Evolutionary conservation across 2,888 invertebrate genomes (phyloP).

Genomic region (Sphecodes monilicornis): DNA sequence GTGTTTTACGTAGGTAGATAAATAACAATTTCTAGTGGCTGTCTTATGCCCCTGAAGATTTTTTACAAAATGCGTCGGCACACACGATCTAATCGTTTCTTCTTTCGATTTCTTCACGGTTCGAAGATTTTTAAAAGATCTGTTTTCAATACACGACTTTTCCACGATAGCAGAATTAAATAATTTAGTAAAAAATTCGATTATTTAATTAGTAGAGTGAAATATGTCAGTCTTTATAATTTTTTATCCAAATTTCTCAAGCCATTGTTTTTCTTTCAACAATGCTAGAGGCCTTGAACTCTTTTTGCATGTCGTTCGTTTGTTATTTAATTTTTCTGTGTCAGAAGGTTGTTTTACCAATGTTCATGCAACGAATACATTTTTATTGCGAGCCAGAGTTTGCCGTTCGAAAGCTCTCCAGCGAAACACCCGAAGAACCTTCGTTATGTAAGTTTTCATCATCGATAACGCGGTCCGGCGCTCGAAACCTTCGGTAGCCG

Average conservation of each 20-base stretch:
- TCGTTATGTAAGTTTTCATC: constrained; percentile 27
- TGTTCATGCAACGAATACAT: neutral
- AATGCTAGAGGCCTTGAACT: neutral
- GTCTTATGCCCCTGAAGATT: neutral
- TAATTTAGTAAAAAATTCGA: neutral
- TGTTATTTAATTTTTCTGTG: neutral
- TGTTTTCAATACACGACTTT: neutral
- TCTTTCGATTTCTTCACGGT: neutral
- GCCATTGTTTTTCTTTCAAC: neutral
- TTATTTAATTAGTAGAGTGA: neutral
- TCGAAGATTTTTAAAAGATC: neutral
- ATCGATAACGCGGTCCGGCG: constrained; percentile 3
- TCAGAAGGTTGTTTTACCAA: neutral
- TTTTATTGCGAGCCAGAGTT: neutral
- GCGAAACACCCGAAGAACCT: constrained; percentile 1
- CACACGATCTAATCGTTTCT: neutral
- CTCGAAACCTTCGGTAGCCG: neutral
- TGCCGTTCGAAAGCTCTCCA: neutral
- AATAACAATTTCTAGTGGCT: no score
- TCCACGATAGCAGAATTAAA: neutral
- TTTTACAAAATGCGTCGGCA: neutral
- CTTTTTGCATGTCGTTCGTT: neutral
- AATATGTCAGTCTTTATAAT: neutral
- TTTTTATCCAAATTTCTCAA: neutral
- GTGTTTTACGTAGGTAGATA: neutral